Base-by-base conservation (phyloP, 2,888 invertebrate genomes). In the Apotomis betuletana region DNA sequence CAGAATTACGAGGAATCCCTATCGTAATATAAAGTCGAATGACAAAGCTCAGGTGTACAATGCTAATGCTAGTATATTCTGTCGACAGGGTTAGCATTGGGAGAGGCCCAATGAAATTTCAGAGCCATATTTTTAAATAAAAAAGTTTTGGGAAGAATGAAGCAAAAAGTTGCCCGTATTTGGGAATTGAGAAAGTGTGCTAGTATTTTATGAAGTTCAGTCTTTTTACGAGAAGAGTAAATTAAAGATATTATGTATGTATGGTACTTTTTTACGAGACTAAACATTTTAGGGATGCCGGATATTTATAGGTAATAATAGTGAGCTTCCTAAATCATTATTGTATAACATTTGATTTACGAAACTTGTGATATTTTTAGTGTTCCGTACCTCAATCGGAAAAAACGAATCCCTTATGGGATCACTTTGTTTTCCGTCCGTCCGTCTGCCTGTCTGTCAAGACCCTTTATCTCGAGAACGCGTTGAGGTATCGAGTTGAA, bases 11-110 rank as follows among this genome's bases (percentile, higher is more conserved):
- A 74, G 77, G 70, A 75, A 78, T 81, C 79, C 76, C 78, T 70
- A 78, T 77, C 79, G 78, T 80, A 77, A 81, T 80, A 77, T 81
- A 79, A 81, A 77, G 74, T 77, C 75, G 79, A 78, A 78, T 83
- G 80, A 80, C 81, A 81, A 79, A 77, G 74, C 78, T 80, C 80
- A 82, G 82, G 80, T 82, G 79, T 81, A 80, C 79, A 78, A 82
- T 79, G 75, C 75, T 77, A 81, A 81, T 80, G 75, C 77, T 75
- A 74, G 69, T 75, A 75, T 76, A 70, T 78, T 77, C 74, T 70
- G 73, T 74, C 76, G 78, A 77, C 73, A 70, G 67, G 70, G 67
- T 62, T 54, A 61, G 70, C 69, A 70, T 74, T 59, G 64, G 49
- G 76, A 77, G 76, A 59, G 27, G 73, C 70, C 73, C 67, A 74